phyloP scores from a whole-genome alignment of 2,888 invertebrate genomes.

The Tachina fera region DNA sequence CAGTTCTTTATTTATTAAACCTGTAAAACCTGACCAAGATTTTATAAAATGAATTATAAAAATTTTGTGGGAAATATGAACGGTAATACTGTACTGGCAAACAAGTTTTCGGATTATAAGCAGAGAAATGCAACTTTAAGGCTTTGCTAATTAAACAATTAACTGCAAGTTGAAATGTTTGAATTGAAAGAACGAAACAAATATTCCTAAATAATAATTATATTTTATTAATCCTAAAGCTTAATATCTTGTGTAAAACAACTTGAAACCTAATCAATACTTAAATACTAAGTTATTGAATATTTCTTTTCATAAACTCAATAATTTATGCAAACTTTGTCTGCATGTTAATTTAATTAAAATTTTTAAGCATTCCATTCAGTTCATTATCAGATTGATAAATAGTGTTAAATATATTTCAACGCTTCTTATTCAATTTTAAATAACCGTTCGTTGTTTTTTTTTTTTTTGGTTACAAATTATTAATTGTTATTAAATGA shows the following conservation, averaged over 20 bases:
- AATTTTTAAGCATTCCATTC: constrained; percentile 10
- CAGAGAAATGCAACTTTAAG: background rate
- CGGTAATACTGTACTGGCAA: background rate
- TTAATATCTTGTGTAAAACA: background rate
- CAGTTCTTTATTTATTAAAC: too few species aligned
- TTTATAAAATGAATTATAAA: too few species aligned
- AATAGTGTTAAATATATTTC: constrained; percentile 22
- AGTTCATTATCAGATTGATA: constrained; percentile 7
- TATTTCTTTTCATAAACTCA: background rate
- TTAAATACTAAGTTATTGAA: background rate
- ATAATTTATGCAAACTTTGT: constrained; percentile 6
- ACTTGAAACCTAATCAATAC: background rate
- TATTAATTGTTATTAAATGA: constrained; percentile 23
- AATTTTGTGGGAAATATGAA: background rate
- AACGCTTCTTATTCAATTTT: constrained; percentile 5
- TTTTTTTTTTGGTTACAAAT: constrained; percentile 13
- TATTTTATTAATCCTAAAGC: background rate
- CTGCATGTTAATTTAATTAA: constrained; percentile 14
- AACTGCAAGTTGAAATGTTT: background rate
- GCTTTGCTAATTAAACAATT: constrained; percentile 7
- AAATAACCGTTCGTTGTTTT: background rate
- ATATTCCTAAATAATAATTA: background rate
- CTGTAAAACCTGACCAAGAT: too few species aligned
- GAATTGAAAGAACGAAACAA: background rate
- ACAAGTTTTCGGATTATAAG: constrained; percentile 1